These are phyloP conservation scores for Falco punctatus DNA, from an alignment of 2,113 vertebrate genomes.

Conservation along the genomic window DNA sequence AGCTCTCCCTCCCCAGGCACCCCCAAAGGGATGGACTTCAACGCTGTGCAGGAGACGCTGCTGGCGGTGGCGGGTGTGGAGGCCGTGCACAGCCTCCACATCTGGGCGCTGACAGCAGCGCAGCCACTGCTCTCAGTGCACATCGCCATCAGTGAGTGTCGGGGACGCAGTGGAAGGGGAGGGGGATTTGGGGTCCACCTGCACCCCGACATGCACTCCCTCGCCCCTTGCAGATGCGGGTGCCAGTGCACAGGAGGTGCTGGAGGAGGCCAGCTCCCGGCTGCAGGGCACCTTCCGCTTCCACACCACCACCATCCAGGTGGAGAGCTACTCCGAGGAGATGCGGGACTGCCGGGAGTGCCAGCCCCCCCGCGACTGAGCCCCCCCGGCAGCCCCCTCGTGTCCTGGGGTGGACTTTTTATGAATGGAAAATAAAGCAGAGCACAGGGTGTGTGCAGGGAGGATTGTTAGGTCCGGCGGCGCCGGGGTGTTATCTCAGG, in stretches of 20 bases:
- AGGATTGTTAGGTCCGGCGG: neutral
- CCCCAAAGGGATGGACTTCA: constrained; percentile 78
- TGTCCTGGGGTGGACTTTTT: rapidly evolving
- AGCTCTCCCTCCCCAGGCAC: neutral
- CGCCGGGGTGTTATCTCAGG: rapidly evolving
- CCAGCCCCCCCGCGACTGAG: constrained; percentile 76
- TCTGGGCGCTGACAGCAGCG: constrained; percentile 85
- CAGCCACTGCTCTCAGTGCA: constrained; percentile 85
- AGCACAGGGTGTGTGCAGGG: neutral
- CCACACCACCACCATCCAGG: constrained; percentile 83
- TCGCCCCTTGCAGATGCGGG: constrained; percentile 51
- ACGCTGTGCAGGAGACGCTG: constrained; percentile 76
- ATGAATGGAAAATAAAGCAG: constrained; percentile 7
- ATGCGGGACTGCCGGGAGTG: constrained; percentile 80
- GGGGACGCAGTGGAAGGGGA: rapidly evolving
- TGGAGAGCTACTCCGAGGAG: constrained; percentile 83
- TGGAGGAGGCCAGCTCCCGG: constrained; percentile 74
- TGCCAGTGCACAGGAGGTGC: constrained; percentile 73
- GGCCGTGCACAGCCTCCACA: constrained; percentile 84
- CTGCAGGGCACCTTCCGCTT: constrained; percentile 78
- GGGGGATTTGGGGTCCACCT: rapidly evolving
- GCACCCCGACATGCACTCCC: rapidly evolving
- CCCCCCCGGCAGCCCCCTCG: rapidly evolving
- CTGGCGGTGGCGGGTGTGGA: constrained; percentile 81
- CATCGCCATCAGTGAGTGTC: constrained; percentile 78